phyloP scores from a whole-genome alignment of 2,113 vertebrate species.

The Lipotes vexillifer region DNA sequence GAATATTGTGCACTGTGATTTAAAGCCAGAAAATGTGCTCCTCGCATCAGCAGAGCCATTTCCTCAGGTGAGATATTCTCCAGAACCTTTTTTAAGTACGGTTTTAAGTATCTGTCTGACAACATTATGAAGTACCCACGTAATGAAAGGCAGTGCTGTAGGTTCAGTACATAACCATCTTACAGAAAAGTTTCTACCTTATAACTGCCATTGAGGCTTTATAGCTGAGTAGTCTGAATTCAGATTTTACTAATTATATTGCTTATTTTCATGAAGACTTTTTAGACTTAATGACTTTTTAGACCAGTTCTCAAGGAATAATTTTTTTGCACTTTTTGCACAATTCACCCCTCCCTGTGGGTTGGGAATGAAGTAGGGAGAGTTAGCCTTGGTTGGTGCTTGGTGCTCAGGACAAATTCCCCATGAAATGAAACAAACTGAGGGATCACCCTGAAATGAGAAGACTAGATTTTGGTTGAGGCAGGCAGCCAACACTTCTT shows the following conservation, averaged over 20 bases:
- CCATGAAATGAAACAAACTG: not conserved
- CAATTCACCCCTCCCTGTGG: not conserved
- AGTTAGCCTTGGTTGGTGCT: not conserved
- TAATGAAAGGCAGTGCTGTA: not conserved
- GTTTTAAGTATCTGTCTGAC: not conserved
- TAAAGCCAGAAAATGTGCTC: conserved; percentile 98
- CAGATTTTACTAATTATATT: not conserved
- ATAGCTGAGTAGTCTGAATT: not conserved
- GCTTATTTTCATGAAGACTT: conserved; percentile 7
- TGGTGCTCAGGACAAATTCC: not conserved
- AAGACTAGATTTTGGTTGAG: not conserved
- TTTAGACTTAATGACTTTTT: not conserved
- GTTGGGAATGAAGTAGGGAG: not conserved
- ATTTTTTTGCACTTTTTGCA: not conserved
- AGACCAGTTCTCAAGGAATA: not conserved
- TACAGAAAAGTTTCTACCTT: not conserved
- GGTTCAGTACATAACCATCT: not conserved
- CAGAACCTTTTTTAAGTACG: not conserved
- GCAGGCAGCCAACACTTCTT: not conserved
- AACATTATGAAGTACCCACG: not conserved
- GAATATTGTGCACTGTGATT: conserved; percentile 99
- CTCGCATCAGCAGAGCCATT: conserved; percentile 97
- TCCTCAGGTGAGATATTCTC: conserved; percentile 87
- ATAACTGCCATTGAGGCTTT: not conserved
- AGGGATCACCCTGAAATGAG: not conserved